A percentile compares a stretch with the other conserved stretches of the same genome.
Conservation (phyloP, 2,113 vertebrate genomes). For the Xiphorhynchus elegans region DNA sequence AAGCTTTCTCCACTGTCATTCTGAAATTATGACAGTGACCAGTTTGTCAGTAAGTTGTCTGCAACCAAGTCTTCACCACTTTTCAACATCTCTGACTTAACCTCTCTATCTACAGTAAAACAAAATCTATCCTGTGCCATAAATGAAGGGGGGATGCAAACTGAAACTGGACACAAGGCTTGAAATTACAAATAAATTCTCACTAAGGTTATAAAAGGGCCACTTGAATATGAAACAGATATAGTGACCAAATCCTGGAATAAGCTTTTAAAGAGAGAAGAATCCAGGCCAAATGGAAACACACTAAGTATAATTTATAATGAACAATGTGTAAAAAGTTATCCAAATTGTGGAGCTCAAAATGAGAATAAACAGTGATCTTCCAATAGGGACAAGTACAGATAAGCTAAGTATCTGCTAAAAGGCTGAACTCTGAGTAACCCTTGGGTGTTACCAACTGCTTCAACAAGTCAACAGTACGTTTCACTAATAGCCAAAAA, state of each 20-base stretch:
- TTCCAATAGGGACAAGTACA: constrained; percentile 50
- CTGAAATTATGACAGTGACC: neutral
- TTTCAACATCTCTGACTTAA: neutral
- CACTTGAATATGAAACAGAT: constrained; percentile 43
- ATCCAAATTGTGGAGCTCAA: constrained; percentile 47
- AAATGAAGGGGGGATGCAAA: neutral
- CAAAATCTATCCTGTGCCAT: neutral
- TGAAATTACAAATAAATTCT: constrained; percentile 53
- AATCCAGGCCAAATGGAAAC: constrained; percentile 56
- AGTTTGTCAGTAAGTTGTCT: neutral
- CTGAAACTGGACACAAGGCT: constrained; percentile 13
- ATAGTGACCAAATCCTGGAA: constrained; percentile 50
- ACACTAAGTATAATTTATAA: constrained; percentile 54
- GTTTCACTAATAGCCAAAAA: neutral
- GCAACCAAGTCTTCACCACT: neutral
- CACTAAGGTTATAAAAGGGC: constrained; percentile 52
- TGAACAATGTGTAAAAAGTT: constrained; percentile 42
- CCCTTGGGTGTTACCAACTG: constrained; percentile 12
- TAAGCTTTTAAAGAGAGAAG: constrained; percentile 43
- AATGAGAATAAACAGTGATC: constrained; percentile 65
- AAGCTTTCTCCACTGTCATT: neutral
- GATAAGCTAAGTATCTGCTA: constrained; percentile 72
- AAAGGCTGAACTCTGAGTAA: constrained; percentile 69
- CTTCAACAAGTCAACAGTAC: neutral
- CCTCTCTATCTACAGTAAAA: neutral